Base-by-base conservation (phyloP, 2,797 vertebrate genomes). In the Schizopygopsis malacanthus region DNA sequence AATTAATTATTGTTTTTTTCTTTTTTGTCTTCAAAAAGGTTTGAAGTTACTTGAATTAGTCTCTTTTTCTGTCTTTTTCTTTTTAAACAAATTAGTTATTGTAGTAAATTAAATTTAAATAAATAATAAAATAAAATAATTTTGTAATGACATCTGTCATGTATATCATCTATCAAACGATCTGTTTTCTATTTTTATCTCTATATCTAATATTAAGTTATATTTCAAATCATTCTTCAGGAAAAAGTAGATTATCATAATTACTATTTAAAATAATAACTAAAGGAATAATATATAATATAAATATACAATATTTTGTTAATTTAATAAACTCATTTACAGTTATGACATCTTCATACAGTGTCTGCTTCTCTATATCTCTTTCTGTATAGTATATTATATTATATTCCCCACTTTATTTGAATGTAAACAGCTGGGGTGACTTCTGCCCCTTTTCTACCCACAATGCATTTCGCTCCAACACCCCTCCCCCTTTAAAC, bases 401-500 rank as follows among this genome's bases (percentile, higher is more conserved):
- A 33, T 33, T 33, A 33, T 33, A 33, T 33, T 33, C 45, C 22
- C 33, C 52, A 52, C 50, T 56, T 52, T 71, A 81, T 91, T 91
- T 90, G 85, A 90, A 89, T 87, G 86, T 89, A 70, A 85, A 88
- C 90, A 88, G 87, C 75, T 84, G 71, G 56, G 50, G 20, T 87
- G 79, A 75, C 84, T 76, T 84, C 65, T 13, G 59, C 2, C 89
- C 28, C 11, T 79, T 15, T 88, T 86, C 22, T 87, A 3, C 88
- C 37, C 22, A 81, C 20, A 83, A 43, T 82, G 63, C 84, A 85
- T 86, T 89, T 88, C 87, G 85, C 91, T 52, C 76, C 39, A 92
- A 90, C 93, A 94, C 93, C 93, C 81, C 93, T 80, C 92, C 92
- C 93, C 94, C 94, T 89, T 91, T 76, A 92, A 71, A 89, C 89